phyloP scores from a whole-genome alignment of 1,140 invertebrate species.

The Aphelinus certus region DNA sequence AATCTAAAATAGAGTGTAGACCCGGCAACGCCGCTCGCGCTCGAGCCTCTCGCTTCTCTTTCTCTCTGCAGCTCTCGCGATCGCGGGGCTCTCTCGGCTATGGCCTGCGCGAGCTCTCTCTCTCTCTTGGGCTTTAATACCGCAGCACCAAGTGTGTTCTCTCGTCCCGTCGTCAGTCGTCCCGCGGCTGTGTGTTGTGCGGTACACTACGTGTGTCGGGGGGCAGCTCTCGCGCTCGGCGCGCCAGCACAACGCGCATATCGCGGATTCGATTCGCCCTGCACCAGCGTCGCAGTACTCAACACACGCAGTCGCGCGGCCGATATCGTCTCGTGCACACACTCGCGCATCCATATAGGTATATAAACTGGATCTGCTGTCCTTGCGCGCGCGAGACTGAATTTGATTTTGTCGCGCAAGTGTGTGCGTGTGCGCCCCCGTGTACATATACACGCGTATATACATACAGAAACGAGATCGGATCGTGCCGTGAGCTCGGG shows the following conservation, averaged over 20 bases:
- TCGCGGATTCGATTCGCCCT: neutral
- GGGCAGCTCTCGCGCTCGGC: neutral
- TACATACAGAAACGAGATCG: too few species aligned
- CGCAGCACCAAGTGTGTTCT: too few species aligned
- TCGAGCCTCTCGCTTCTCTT: neutral
- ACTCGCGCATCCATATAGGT: neutral
- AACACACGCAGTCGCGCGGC: too few species aligned
- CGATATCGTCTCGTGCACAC: too few species aligned
- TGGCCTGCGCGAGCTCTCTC: neutral
- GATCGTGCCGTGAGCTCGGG: neutral
- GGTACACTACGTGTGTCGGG: conserved; percentile 2
- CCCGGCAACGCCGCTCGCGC: conserved; percentile 20
- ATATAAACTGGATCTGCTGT: neutral
- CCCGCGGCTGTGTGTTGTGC: too few species aligned
- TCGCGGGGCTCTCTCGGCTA: neutral
- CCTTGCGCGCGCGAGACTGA: neutral
- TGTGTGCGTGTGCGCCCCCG: too few species aligned
- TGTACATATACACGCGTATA: too few species aligned
- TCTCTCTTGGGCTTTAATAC: neutral
- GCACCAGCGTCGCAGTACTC: too few species aligned
- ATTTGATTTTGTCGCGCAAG: too few species aligned
- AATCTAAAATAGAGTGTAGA: conserved; percentile 25
- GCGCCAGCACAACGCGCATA: conserved; percentile 1
- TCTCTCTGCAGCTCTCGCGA: conserved; percentile 5
- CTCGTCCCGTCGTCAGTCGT: too few species aligned